Conservation (phyloP, 2,113 vertebrate genomes). For the Chiloscyllium plagiosum region DNA sequence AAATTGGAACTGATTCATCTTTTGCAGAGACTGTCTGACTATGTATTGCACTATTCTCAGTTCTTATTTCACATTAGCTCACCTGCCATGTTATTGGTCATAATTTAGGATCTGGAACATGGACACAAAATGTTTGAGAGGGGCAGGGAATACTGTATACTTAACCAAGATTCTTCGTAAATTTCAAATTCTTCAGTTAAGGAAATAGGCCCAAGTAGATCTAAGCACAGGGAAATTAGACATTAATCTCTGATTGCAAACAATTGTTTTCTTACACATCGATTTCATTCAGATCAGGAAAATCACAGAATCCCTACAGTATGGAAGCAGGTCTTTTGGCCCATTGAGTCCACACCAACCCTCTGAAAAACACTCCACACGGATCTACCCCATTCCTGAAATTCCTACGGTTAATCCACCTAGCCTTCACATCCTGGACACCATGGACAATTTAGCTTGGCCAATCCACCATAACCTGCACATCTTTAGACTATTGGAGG, state of each 20-base stretch:
- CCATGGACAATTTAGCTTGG: too few species aligned
- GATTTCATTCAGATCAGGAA: not conserved
- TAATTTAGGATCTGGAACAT: not conserved
- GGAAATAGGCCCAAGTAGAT: not conserved
- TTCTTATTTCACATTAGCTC: not conserved
- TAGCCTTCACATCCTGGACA: too few species aligned
- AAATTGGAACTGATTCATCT: not conserved
- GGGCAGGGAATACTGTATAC: not conserved
- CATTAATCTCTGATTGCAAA: not conserved
- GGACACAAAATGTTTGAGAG: too few species aligned
- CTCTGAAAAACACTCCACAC: too few species aligned
- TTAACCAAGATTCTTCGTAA: not conserved
- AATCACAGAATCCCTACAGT: too few species aligned
- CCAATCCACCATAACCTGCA: too few species aligned
- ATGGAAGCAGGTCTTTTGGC: too few species aligned
- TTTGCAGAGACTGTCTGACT: not conserved
- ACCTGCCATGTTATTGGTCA: not conserved
- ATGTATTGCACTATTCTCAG: not conserved
- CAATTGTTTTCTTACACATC: not conserved
- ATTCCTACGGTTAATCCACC: too few species aligned
- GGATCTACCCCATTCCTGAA: too few species aligned
- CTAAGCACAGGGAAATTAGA: not conserved
- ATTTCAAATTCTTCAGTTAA: not conserved
- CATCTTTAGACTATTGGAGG: too few species aligned
- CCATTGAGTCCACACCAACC: too few species aligned